These are phyloP conservation scores for Hydrophis major DNA, from an alignment of 2,797 vertebrate genomes.

Conservation along the genomic window DNA sequence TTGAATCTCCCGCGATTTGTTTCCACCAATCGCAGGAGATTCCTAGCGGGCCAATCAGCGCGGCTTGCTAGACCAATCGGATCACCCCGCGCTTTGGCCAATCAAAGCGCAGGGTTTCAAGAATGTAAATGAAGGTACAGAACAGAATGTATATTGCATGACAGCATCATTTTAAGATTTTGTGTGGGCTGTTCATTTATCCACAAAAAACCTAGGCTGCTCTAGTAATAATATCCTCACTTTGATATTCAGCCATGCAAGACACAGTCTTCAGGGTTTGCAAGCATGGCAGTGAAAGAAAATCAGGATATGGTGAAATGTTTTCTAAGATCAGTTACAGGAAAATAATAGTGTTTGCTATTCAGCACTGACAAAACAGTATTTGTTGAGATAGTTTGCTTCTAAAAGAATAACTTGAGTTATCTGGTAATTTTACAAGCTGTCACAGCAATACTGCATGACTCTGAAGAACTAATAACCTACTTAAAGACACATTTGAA, in stretches of 20 bases:
- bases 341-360: conserved; percentile 23
- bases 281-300: conserved; percentile 6
- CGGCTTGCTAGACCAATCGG: too few species aligned
- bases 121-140: too few species aligned
- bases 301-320: conserved; percentile 8
- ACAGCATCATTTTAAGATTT: conserved; percentile 17
- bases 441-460: not conserved
- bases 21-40: too few species aligned
- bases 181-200: conserved; percentile 40
- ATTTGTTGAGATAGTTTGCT: not conserved
- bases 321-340: conserved; percentile 22
- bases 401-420: not conserved
- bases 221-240: conserved; percentile 27
- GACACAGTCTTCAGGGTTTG: not conserved
- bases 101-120: too few species aligned
- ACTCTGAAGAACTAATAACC: not conserved
- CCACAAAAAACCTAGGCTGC: not conserved
- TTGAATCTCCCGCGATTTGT: too few species aligned
- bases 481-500: not conserved
- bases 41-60: too few species aligned
- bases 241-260: conserved; percentile 12
- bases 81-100: too few species aligned
- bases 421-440: not conserved
- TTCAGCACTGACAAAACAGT: conserved; percentile 17
- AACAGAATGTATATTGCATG: conserved; percentile 1